These are phyloP conservation scores for Sebastes wilsoni DNA, from an alignment of 2,797 vertebrate genomes.

Conservation along the genomic window DNA sequence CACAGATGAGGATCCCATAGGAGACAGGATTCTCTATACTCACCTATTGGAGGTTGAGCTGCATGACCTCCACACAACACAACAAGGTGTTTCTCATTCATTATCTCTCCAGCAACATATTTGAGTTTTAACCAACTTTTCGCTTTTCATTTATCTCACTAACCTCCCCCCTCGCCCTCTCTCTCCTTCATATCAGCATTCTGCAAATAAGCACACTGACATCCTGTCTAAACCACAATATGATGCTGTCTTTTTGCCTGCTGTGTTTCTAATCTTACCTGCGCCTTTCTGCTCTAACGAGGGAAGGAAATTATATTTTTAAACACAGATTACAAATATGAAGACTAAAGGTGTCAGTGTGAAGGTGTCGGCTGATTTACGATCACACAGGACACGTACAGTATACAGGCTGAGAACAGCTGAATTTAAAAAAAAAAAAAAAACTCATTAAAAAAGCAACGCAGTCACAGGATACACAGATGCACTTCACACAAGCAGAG, in stretches of 20 bases:
- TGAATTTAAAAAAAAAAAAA: background rate
- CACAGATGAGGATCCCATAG: background rate
- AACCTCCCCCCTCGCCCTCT: background rate
- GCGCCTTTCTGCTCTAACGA: conserved; percentile 37
- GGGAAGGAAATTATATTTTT: conserved; percentile 59
- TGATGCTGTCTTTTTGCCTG: conserved; percentile 37
- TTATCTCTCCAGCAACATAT: conserved; percentile 43
- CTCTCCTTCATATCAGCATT: conserved; percentile 25
- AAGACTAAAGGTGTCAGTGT: background rate
- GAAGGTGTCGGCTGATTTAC: conserved; percentile 31
- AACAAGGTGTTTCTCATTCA: conserved; percentile 24
- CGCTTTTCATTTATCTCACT: conserved; percentile 56
- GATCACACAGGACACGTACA: background rate
- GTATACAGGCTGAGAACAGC: background rate
- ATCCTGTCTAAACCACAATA: conserved; percentile 42
- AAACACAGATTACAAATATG: conserved; percentile 43
- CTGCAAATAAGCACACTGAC: conserved; percentile 47
- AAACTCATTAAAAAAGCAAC: background rate
- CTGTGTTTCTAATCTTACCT: conserved; percentile 44
- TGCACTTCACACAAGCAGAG: conserved; percentile 16
- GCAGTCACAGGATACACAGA: conserved; percentile 9
- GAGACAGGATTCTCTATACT: conserved; percentile 25
- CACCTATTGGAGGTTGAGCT: conserved; percentile 26
- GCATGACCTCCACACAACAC: conserved; percentile 39
- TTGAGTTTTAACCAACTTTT: conserved; percentile 56